phyloP scores from a whole-genome alignment of 2,888 invertebrate species.

The Cantharis flavilabris region DNA sequence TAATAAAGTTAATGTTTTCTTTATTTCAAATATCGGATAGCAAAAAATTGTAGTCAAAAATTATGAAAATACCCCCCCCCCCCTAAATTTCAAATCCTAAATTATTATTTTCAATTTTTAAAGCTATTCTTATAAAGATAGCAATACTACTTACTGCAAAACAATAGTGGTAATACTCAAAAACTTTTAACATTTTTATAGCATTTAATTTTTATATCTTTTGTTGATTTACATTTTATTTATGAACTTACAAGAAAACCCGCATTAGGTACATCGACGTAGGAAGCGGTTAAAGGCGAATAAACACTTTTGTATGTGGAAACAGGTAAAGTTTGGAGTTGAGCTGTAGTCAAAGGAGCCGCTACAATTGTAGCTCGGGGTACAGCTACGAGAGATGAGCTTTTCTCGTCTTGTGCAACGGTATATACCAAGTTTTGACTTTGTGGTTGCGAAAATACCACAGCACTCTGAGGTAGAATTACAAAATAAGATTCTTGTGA shows the following conservation, averaged over 20 bases:
- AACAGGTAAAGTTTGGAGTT: slow-evolving; percentile 32
- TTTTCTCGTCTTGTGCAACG: slow-evolving; percentile 30
- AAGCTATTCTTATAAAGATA: too few relatives aligned
- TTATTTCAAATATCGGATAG: too few relatives aligned
- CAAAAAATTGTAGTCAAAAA: too few relatives aligned
- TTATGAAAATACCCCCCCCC: too few relatives aligned
- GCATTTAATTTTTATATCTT: not conserved
- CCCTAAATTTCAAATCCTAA: too few relatives aligned
- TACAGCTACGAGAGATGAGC: slow-evolving; percentile 34
- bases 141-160: too few relatives aligned
- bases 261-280: slow-evolving; percentile 1
- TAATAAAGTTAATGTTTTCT: too few relatives aligned
- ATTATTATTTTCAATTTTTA: too few relatives aligned
- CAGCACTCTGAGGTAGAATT: slow-evolving; percentile 21
- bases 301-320: slow-evolving; percentile 19
- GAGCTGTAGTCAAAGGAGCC: slow-evolving; percentile 28
- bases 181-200: not conserved
- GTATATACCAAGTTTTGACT: slow-evolving; percentile 44
- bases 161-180: too few relatives aligned
- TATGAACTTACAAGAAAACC: slow-evolving; percentile 1
- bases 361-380: slow-evolving; percentile 25
- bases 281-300: slow-evolving; percentile 15
- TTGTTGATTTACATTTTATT: not conserved
- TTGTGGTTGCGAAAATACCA: slow-evolving; percentile 36
- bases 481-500: slow-evolving; percentile 21